Base-by-base conservation (phyloP, 1,140 invertebrate species). In the Rhyacophila brunnea region DNA sequence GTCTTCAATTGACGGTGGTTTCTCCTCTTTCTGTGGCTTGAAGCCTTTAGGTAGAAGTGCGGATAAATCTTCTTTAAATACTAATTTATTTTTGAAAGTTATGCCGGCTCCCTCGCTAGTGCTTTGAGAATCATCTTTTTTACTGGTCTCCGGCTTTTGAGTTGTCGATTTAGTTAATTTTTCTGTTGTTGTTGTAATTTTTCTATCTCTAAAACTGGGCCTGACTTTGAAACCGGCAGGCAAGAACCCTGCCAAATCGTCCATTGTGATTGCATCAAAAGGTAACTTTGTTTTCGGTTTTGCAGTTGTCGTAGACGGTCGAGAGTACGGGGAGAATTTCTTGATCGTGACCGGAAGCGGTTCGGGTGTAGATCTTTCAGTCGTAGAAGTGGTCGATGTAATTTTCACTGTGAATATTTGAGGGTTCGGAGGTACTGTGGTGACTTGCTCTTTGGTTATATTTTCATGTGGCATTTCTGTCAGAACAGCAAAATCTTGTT, bases 11-110 rank as follows among this genome's bases (percentile, higher is more conserved):
- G 57, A 62, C 32, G 50, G 51, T 20, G 46, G 18, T 52, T 67
- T 68, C 54, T 77, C 75, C 65, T 75, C 74, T 62, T 80, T 78
- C 40, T 80, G 73, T 6, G 74, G 72, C 49, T 80, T 85, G 67
- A 82, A 87, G 64, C 84, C 87, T 61, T 85, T 83, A 14, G 88
- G 89, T 35, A 90, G 70, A 11, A 87, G 78, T 6, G 83, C 75
- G 19, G 78, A 81, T 51, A 85, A 75, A 64, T 86, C 81, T 64
- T 85, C 80, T 67, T 79, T 68, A 38, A 80, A 68, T 13, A 75
- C 78, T 13, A 80, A 71, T 75, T 80, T 75, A 62, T 79, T 80
- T 68, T 82, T 79, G 3, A 71, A 69, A 55, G 65, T 77, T 28
- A 28, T 5, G n/a, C 65, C 74, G 11, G 74, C 74, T n/a, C 77